phyloP scores from a whole-genome alignment of 2,888 invertebrate genomes.

The Molorchus minor region DNA sequence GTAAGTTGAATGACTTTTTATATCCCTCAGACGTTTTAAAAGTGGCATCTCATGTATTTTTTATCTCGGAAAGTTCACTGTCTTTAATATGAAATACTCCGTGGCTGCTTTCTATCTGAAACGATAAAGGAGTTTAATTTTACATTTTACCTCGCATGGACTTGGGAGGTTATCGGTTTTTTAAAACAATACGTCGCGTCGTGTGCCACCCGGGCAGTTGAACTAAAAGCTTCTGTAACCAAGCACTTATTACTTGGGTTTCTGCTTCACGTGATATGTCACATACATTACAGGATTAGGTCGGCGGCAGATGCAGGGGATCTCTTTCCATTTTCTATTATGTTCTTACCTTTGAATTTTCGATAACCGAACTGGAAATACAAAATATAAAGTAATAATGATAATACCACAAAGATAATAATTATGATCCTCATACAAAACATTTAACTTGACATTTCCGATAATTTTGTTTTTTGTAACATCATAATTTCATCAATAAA shows the following conservation, averaged over 20 bases:
- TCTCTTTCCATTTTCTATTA: too few species aligned
- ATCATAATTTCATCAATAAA: too few species aligned
- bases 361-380: too few species aligned
- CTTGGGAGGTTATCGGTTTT: neutral
- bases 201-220: neutral
- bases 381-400: too few species aligned
- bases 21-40: neutral
- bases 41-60: neutral
- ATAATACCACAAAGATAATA: too few species aligned
- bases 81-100: neutral
- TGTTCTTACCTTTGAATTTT: too few species aligned
- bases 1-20: neutral
- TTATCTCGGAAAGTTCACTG: neutral
- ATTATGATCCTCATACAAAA: too few species aligned
- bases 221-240: neutral
- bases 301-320: neutral
- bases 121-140: neutral
- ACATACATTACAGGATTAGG: constrained; percentile 8
- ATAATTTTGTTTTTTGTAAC: too few species aligned
- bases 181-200: neutral
- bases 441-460: too few species aligned
- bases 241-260: constrained; percentile 4
- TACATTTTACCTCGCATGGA: neutral
- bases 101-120: neutral
- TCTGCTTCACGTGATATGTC: constrained; percentile 6